Evolutionary conservation across 2,113 vertebrate species (phyloP).

Genomic region (Notothenia coriiceps): DNA sequence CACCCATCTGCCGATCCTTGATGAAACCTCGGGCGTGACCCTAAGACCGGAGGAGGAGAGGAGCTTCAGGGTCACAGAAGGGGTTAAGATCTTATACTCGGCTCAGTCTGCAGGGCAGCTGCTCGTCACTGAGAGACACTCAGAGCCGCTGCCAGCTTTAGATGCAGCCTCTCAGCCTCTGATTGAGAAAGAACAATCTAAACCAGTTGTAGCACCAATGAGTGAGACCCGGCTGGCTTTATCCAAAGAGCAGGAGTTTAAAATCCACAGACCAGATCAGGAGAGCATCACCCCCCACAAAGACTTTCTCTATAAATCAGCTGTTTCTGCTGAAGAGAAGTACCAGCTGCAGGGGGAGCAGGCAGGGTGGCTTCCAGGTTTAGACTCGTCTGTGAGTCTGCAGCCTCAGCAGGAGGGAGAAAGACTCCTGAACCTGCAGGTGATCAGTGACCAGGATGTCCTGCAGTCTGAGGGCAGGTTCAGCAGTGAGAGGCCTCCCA

Average conservation of each 20-base stretch:
- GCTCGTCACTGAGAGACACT: slow-evolving; percentile 67
- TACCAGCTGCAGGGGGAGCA: slow-evolving; percentile 75
- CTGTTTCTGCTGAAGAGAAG: slow-evolving; percentile 79
- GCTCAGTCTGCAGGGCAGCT: slow-evolving; percentile 69
- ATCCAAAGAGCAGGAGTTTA: slow-evolving; percentile 69
- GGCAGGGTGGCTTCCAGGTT: slow-evolving; percentile 39
- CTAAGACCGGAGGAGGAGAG: slow-evolving; percentile 64
- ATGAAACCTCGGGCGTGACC: slow-evolving; percentile 56
- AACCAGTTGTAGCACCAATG: slow-evolving; percentile 58
- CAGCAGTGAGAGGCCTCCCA: slow-evolving; percentile 55
- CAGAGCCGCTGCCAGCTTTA: slow-evolving; percentile 50
- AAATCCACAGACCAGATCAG: slow-evolving; percentile 48
- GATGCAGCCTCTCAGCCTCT: slow-evolving; percentile 32
- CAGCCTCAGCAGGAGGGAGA: slow-evolving; percentile 67
- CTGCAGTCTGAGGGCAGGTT: slow-evolving; percentile 79
- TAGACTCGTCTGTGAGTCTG: slow-evolving; percentile 59
- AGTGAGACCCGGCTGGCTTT: slow-evolving; percentile 60
- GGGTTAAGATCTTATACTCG: slow-evolving; percentile 73
- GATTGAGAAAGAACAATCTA: slow-evolving; percentile 50
- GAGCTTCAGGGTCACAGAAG: slow-evolving; percentile 73
- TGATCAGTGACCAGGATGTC: slow-evolving; percentile 73
- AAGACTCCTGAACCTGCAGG: slow-evolving; percentile 75
- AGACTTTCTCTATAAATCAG: slow-evolving; percentile 69
- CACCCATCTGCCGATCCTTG: slow-evolving; percentile 56
- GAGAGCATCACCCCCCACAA: slow-evolving; percentile 59